These are phyloP conservation scores for Sipha maydis DNA, from an alignment of 2,888 invertebrate genomes.

Conservation along the genomic window DNA sequence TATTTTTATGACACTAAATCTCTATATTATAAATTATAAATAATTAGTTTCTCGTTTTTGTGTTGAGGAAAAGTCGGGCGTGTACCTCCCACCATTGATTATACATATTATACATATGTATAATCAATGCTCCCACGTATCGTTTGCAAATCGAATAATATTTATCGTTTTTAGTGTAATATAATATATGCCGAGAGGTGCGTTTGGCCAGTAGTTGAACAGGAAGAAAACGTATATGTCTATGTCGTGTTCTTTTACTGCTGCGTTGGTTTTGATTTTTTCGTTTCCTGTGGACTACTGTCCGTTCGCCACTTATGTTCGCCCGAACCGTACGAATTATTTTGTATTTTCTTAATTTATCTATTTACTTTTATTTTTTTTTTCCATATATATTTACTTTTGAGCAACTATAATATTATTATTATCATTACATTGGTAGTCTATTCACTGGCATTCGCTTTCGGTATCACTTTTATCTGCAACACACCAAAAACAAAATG, in stretches of 20 bases:
- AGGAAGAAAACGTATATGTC: neutral
- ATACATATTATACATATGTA: no score
- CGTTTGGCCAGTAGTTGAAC: neutral
- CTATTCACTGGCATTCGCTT: constrained; percentile 86
- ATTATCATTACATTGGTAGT: constrained; percentile 31
- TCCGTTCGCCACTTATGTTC: neutral
- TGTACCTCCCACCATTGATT: neutral
- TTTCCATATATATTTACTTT: constrained; percentile 28
- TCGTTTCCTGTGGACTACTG: neutral
- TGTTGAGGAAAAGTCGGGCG: constrained; percentile 31
- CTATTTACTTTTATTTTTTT: neutral
- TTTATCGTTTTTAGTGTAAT: no score
- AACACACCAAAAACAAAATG: constrained; percentile 67
- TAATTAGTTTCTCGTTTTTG: constrained; percentile 40
- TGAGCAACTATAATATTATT: constrained; percentile 55
- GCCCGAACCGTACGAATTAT: constrained; percentile 32
- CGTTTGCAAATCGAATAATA: no score
- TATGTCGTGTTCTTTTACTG: neutral
- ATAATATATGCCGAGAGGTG: no score
- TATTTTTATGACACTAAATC: constrained; percentile 57
- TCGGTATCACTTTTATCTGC: constrained; percentile 94
- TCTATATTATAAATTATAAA: constrained; percentile 50
- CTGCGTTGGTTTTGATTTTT: constrained; percentile 15
- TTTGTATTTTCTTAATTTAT: neutral
- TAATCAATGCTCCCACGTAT: no score